Percentiles rank a stretch among this genome's conserved stretches.
phyloP scores from a whole-genome alignment of 1,140 invertebrate genomes.

The Nixonia krombeini region DNA sequence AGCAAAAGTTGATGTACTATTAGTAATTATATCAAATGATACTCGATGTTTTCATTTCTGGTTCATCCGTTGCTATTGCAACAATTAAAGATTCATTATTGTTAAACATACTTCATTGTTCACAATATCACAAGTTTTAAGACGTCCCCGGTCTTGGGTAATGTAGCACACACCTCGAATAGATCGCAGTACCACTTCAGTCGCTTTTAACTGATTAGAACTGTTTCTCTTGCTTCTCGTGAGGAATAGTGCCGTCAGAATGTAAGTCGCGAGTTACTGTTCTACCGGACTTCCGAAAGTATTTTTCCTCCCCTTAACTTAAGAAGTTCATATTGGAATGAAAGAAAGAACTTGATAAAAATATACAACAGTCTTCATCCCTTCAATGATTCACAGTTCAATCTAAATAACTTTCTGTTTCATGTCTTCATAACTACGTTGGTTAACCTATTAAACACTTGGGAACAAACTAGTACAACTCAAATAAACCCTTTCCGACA shows the following conservation, averaged over 20 bases:
- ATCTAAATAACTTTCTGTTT: not conserved
- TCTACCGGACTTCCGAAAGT: slow-evolving; percentile 34
- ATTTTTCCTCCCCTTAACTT: slow-evolving; percentile 25
- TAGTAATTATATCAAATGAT: too few relatives aligned
- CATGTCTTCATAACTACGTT: too few relatives aligned
- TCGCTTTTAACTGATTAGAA: slow-evolving; percentile 50
- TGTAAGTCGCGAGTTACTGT: slow-evolving; percentile 37
- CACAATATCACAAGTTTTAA: slow-evolving; percentile 24
- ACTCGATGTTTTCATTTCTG: too few relatives aligned
- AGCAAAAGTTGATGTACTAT: too few relatives aligned
- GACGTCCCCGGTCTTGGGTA: slow-evolving; percentile 36
- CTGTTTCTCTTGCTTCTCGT: slow-evolving; percentile 41
- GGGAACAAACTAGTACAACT: slow-evolving; percentile 1
- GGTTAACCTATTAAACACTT: too few relatives aligned
- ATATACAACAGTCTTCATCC: not conserved
- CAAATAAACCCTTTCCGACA: too few relatives aligned
- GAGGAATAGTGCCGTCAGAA: slow-evolving; percentile 49
- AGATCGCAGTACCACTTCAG: slow-evolving; percentile 38
- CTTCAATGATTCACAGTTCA: not conserved
- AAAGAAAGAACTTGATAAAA: slow-evolving; percentile 30
- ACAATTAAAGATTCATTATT: slow-evolving; percentile 30
- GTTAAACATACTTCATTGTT: slow-evolving; percentile 24
- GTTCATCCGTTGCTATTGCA: slow-evolving; percentile 17
- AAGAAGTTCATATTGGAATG: slow-evolving; percentile 29
- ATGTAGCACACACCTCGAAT: slow-evolving; percentile 27